Conservation (phyloP, 2,113 vertebrate genomes). For the Callipepla squamata region DNA sequence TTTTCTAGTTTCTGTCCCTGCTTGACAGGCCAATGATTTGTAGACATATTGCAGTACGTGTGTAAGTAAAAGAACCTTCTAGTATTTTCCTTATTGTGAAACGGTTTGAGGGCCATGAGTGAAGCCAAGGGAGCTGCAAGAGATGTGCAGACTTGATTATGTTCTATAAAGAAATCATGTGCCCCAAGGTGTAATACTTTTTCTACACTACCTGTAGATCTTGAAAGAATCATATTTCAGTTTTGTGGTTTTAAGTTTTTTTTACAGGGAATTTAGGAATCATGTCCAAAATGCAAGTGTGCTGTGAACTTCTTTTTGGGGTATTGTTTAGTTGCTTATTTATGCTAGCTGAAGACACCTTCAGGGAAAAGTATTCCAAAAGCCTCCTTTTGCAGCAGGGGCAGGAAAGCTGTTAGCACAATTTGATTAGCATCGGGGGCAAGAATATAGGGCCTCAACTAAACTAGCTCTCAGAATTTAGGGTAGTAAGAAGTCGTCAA, state of each 20-base stretch:
- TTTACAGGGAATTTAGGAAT: not conserved
- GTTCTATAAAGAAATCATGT: not conserved
- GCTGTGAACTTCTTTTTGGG: not conserved
- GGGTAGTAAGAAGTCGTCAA: constrained; percentile 38
- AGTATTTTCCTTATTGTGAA: not conserved
- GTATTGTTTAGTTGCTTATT: not conserved
- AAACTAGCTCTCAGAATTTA: constrained; percentile 26
- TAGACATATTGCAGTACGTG: fast-evolving
- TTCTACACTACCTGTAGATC: not conserved
- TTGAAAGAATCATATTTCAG: not conserved
- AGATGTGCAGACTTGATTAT: not conserved
- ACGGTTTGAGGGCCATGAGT: not conserved
- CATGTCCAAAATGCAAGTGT: not conserved
- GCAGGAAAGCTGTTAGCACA: not conserved
- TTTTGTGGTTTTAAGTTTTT: not conserved
- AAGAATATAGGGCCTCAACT: not conserved
- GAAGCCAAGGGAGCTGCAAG: not conserved
- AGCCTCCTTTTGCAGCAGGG: not conserved
- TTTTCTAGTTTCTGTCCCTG: not conserved
- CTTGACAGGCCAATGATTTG: not conserved
- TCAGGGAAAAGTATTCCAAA: not conserved
- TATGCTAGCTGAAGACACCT: constrained; percentile 9
- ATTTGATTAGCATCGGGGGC: not conserved
- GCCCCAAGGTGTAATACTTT: not conserved
- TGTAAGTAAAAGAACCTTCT: not conserved